Conservation (phyloP, 2,888 invertebrate genomes). For the Hirtodrosophila alboralis region DNA sequence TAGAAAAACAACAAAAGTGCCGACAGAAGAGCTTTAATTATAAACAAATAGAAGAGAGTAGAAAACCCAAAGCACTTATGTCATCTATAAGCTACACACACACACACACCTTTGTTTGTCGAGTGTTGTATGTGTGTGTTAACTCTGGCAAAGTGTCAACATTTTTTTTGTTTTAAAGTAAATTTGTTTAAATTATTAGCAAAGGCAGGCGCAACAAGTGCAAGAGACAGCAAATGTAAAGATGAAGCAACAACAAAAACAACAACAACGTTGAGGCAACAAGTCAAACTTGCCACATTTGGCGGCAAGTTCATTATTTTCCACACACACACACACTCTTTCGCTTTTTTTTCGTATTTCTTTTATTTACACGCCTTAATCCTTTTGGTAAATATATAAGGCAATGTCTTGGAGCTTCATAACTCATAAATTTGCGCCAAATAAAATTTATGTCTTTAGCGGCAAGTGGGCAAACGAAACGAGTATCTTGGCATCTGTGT, state of each 20-base stretch:
- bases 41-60: slow-evolving; percentile 64
- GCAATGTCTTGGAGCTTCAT: slow-evolving; percentile 33
- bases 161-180: slow-evolving; percentile 59
- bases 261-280: no score
- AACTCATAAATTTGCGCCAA: slow-evolving; percentile 76
- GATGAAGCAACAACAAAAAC: no score
- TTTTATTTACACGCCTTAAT: slow-evolving; percentile 52
- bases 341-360: neutral
- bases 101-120: slow-evolving; percentile 54
- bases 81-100: slow-evolving; percentile 30
- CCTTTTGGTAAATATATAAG: slow-evolving; percentile 76
- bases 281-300: slow-evolving; percentile 42
- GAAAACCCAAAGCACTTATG: slow-evolving; percentile 54
- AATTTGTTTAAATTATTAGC: slow-evolving; percentile 78
- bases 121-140: slow-evolving; percentile 8
- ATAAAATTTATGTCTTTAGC: slow-evolving; percentile 65
- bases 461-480: slow-evolving; percentile 40
- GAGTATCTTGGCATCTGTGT: slow-evolving; percentile 17
- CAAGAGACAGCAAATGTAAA: neutral
- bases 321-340: slow-evolving; percentile 6
- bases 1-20: slow-evolving; percentile 39
- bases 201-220: slow-evolving; percentile 50
- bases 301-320: slow-evolving; percentile 59
- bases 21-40: slow-evolving; percentile 73
- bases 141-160: slow-evolving; percentile 41